Conservation (phyloP, 1,140 invertebrate species). For the Aphis gossypii region DNA sequence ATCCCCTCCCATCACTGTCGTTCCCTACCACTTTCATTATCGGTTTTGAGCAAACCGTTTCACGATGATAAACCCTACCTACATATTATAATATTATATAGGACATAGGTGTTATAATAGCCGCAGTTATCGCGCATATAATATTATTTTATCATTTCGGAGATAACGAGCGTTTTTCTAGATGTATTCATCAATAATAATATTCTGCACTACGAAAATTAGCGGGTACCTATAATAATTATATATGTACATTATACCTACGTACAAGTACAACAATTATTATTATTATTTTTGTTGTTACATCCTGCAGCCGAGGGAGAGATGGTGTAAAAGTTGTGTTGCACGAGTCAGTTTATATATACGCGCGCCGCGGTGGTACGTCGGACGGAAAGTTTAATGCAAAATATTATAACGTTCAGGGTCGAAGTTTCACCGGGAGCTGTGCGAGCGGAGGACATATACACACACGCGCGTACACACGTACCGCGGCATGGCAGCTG, state of each 20-base stretch:
- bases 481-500: constrained; percentile 18
- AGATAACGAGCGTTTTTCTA: neutral
- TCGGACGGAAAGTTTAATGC: neutral
- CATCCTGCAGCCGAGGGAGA: neutral
- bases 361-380: neutral
- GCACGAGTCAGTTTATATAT: neutral
- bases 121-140: neutral
- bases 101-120: neutral
- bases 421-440: constrained; percentile 36
- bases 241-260: no score
- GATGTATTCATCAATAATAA: neutral
- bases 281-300: neutral
- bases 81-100: neutral
- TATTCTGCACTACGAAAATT: neutral
- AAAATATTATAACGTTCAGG: constrained; percentile 15
- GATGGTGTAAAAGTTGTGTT: neutral
- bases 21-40: neutral
- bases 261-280: neutral
- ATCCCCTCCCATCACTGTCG: fast-evolving
- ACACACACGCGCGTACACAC: neutral
- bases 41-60: neutral
- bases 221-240: no score
- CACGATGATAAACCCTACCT: neutral
- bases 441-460: neutral
- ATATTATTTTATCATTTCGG: neutral